Base-by-base conservation (phyloP, 1,140 invertebrate genomes). In the Brachystomella parvula region DNA sequence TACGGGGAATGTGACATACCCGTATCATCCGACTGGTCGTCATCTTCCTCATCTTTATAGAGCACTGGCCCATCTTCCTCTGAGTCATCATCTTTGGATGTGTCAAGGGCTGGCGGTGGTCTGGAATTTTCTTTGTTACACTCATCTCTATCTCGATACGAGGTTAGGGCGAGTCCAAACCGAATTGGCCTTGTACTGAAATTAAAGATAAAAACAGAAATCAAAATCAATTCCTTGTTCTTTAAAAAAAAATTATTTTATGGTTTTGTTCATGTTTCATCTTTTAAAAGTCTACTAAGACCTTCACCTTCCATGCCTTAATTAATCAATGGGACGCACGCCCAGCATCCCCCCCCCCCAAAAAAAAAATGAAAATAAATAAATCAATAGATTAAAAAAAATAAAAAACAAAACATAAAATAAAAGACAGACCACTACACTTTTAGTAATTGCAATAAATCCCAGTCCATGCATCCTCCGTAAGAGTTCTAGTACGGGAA, bases 41-140 rank as follows among this genome's bases (percentile, higher is more conserved):
- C 70, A 66, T 87, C 87, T 74, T 89, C 87, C 71, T 89, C 88
- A 64, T 91, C 88, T 66, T 87, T 82, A 77, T 89, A 89, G 32
- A 87, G 79, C 61, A 89, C 86, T 21, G 86, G 85, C 21, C 87
- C 86, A 73, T 87, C 85, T 26, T 80, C 79, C 35, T 83, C 82
- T 64, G 79, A 79, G 67, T 81, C 81, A 65, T 77, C 76, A 31
- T 76, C 75, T 17, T 71, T 66, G 6, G 47, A 39, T 3, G 65
- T 63, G 33, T 63, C 60, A 19, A 31, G 19, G 21, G 53, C 19
- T 24, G 35, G n/a, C 33, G 63, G 65, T 31, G 60, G 65, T 64
- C 62, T 65, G 70, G 84, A 84, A 66, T 78, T 79, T 69, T 85
- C 85, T 80, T 92, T 89, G 77, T 91, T 92, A 79, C 91, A 90